phyloP scores from a whole-genome alignment of 2,797 vertebrate species.

The Gobionotothen gibberifrons region DNA sequence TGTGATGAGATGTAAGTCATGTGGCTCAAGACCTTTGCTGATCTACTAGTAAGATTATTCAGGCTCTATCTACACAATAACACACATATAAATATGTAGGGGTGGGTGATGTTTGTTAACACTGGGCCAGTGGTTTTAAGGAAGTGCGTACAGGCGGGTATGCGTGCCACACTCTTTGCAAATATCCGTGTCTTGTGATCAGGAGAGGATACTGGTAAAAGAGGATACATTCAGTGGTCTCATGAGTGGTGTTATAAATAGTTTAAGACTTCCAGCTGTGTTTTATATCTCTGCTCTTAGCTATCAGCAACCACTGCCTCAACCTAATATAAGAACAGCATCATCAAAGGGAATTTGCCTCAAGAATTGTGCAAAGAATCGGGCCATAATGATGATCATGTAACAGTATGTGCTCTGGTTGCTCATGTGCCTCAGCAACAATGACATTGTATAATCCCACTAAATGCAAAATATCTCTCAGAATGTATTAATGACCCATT shows the following conservation, averaged over 20 bases:
- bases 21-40: constrained; percentile 9
- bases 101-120: background rate
- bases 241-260: constrained; percentile 7
- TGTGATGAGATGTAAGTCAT: constrained; percentile 23
- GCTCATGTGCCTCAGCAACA: constrained; percentile 8
- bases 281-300: constrained; percentile 4
- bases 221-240: background rate
- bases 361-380: background rate
- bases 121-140: constrained; percentile 26
- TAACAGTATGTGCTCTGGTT: background rate
- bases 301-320: background rate
- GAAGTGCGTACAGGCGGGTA: background rate
- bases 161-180: background rate
- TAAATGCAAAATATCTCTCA: constrained; percentile 1
- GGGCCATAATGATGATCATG: background rate
- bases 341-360: background rate
- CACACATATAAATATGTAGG: background rate
- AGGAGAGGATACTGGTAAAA: constrained; percentile 4
- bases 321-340: background rate
- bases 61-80: background rate
- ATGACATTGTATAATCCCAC: background rate
- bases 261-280: background rate
- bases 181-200: constrained; percentile 53
- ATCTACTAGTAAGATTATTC: background rate
- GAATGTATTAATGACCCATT: background rate